A percentile compares a stretch with the other conserved stretches of the same genome.
These are phyloP conservation scores for Betta splendens DNA, from an alignment of 2,797 vertebrate species.

Conservation along the genomic window DNA sequence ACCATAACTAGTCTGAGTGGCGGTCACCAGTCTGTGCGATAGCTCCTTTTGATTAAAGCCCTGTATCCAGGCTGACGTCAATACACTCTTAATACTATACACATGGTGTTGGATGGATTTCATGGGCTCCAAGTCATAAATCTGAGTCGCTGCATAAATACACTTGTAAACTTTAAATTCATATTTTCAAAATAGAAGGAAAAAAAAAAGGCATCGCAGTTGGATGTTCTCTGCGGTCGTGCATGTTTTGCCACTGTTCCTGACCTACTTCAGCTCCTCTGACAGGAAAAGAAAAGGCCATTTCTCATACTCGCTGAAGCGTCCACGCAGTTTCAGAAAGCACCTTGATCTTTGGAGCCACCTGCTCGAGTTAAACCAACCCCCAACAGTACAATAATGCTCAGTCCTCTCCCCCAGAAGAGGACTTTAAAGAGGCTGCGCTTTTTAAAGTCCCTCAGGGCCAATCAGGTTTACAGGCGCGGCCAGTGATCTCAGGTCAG, in stretches of 20 bases:
- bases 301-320: slow-evolving; percentile 3
- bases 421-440: slow-evolving; percentile 65
- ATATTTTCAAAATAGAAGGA: slow-evolving; percentile 34
- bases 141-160: slow-evolving; percentile 49
- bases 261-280: slow-evolving; percentile 12
- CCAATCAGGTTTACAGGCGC: slow-evolving; percentile 67
- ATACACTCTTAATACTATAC: slow-evolving; percentile 68
- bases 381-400: slow-evolving; percentile 61
- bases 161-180: slow-evolving; percentile 47
- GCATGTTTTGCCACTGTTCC: slow-evolving; percentile 11
- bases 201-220: slow-evolving; percentile 15
- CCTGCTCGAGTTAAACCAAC: slow-evolving; percentile 65
- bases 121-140: slow-evolving; percentile 56
- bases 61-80: slow-evolving; percentile 60
- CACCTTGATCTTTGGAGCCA: slow-evolving; percentile 59
- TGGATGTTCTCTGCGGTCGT: slow-evolving; percentile 1
- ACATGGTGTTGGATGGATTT: slow-evolving; percentile 64
- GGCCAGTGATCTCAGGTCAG: slow-evolving; percentile 73
- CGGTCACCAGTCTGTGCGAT: slow-evolving; percentile 33
- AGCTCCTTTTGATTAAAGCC: slow-evolving; percentile 56
- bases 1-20: slow-evolving; percentile 16
- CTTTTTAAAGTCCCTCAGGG: slow-evolving; percentile 67
- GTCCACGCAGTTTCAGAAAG: slow-evolving; percentile 38
- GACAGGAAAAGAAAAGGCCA: slow-evolving; percentile 40
- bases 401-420: slow-evolving; percentile 61